phyloP scores from a whole-genome alignment of 2,888 invertebrate species.

The Acleris cristana region DNA sequence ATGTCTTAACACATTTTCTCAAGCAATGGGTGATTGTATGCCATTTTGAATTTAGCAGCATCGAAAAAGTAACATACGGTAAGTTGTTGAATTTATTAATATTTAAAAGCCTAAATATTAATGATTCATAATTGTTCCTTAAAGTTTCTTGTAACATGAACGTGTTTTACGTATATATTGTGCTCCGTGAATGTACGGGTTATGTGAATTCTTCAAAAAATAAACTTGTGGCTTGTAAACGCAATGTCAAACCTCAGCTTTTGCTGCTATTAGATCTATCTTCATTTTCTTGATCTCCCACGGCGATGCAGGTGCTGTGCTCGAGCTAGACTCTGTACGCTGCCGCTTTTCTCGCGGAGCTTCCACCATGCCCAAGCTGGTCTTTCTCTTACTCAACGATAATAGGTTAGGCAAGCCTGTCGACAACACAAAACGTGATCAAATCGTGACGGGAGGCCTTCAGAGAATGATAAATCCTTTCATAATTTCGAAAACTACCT shows the following conservation, averaged over 20 bases:
- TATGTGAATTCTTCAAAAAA: no score
- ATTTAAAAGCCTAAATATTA: no score
- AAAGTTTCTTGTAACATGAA: no score
- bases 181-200: no score
- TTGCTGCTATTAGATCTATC: slow-evolving; percentile 86
- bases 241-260: slow-evolving; percentile 71
- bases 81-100: no score
- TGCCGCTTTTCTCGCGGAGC: slow-evolving; percentile 68
- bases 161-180: no score
- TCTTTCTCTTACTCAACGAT: slow-evolving; percentile 71
- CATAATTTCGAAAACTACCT: slow-evolving; percentile 51
- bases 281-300: slow-evolving; percentile 87
- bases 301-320: slow-evolving; percentile 78
- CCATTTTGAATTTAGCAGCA: no score
- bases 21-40: no score
- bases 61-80: no score
- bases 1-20: no score
- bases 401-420: slow-evolving; percentile 65
- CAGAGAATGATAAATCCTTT: background rate
- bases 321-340: slow-evolving; percentile 63
- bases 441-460: background rate
- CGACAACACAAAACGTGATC: slow-evolving; percentile 34
- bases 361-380: slow-evolving; percentile 58
- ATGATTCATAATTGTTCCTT: no score
- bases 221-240: no score